phyloP scores from a whole-genome alignment of 2,888 invertebrate species.

The Scrobipalpa costella region DNA sequence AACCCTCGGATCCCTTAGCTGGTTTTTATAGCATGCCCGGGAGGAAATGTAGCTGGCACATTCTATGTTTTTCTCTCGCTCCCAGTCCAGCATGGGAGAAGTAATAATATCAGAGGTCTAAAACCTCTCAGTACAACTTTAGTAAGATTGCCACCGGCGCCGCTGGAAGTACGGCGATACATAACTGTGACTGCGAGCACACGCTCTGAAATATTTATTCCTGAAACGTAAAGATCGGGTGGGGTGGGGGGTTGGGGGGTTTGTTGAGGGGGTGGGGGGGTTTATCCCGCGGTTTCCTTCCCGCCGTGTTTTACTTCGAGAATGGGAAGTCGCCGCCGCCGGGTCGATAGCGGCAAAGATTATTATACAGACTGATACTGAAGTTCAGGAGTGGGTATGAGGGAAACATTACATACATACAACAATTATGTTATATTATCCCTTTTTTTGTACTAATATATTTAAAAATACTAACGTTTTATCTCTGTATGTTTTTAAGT shows the following conservation, averaged over 20 bases:
- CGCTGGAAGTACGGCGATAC: constrained; percentile 69
- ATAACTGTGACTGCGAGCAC: constrained; percentile 80
- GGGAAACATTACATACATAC: background rate
- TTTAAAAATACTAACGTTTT: too few species aligned
- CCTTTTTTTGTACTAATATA: too few species aligned
- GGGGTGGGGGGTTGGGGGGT: constrained; percentile 49
- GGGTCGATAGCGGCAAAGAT: constrained; percentile 80
- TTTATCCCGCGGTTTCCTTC: constrained; percentile 81
- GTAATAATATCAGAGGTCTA: background rate
- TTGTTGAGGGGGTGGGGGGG: constrained; percentile 59
- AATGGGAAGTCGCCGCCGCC: constrained; percentile 80
- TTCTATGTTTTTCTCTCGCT: too few species aligned
- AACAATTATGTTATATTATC: too few species aligned
- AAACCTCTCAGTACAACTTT: background rate
- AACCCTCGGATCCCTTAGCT: too few species aligned
- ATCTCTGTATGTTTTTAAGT: too few species aligned
- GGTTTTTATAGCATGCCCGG: too few species aligned
- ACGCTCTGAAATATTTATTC: constrained; percentile 82
- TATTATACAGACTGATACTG: constrained; percentile 10
- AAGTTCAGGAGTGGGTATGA: background rate
- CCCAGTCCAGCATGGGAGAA: too few species aligned
- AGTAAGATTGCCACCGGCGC: background rate
- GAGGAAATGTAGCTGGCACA: too few species aligned
- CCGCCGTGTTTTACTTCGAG: constrained; percentile 81
- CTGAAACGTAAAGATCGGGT: constrained; percentile 81